Base-by-base conservation (phyloP, 2,797 vertebrate species). In the Otolemur crassicaudatus region DNA sequence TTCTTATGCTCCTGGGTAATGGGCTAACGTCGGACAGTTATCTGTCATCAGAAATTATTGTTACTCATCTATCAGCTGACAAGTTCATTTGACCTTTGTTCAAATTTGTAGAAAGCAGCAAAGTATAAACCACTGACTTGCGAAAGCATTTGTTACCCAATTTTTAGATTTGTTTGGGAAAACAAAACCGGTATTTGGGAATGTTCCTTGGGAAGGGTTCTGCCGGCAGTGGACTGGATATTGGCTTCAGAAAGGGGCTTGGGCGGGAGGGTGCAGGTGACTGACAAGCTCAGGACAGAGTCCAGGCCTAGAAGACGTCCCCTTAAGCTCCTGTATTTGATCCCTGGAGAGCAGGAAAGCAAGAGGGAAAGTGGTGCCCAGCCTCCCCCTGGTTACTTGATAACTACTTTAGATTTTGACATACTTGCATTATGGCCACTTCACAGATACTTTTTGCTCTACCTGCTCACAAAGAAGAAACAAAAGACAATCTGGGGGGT, bases 271-370 rank as follows among this genome's bases (percentile, higher is more conserved):
- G 31, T 12, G 3, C 14, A 34, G 29, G 27, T 22, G 6, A 34
- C 5, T 23, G 11, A 60, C 77, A 27, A 40, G 63, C n/a, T 63
- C 43, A 12, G 3, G 40, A 10, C n/a, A 16, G 16, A 73, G 53
- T 17, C 56, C 65, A n/a, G 8, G 65, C 31, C 22, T 20, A 17
- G 29, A 7, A n/a, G 25, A 40, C 2, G 37, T 63, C 43, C 37
- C 67, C 31, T 37, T 29, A 3, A 46, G 7, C 23, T 3, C 60
- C 17, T 9, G 0, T 4, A 17, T 37, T 25, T 2, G 2, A 9
- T 63, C 25, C 37, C 61, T 31, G 20, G 31, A 16, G 25, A 40
- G 58, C 53, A 0, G 31, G 49, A 49, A 49, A 14, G 49, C 49
- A 49, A 14, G 46, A 14, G 46, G 20, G 25, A 16, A 31, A 40